These are phyloP conservation scores for Miniopterus natalensis DNA, from an alignment of 2,113 vertebrate species.

Conservation along the genomic window DNA sequence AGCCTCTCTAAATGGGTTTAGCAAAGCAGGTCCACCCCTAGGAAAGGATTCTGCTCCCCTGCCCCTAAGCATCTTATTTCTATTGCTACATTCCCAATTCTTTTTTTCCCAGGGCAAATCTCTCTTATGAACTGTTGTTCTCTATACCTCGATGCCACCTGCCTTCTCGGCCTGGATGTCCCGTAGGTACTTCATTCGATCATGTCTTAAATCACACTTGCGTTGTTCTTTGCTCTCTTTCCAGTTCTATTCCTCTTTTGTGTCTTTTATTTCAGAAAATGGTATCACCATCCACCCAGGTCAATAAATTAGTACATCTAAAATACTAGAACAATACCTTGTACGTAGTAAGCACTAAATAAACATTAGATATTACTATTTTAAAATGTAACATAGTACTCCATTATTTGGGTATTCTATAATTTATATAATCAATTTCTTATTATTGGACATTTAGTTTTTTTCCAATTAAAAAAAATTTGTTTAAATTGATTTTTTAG, in stretches of 20 bases:
- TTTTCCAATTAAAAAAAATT: not conserved
- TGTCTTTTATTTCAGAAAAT: not conserved
- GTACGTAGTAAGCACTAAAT: not conserved
- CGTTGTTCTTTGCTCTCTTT: slow-evolving; percentile 34
- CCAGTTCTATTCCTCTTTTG: not conserved
- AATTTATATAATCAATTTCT: not conserved
- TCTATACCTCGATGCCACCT: not conserved
- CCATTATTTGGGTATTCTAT: not conserved
- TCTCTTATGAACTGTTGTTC: not conserved
- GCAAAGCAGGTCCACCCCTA: not conserved
- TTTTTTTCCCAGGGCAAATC: not conserved
- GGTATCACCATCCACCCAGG: not conserved
- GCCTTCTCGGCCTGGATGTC: not conserved
- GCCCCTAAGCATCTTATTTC: not conserved
- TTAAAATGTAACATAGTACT: not conserved
- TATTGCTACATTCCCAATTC: not conserved
- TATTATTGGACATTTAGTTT: not conserved
- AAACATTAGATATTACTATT: not conserved
- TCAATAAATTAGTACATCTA: not conserved
- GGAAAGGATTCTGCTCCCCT: not conserved
- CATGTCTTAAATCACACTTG: slow-evolving; percentile 3
- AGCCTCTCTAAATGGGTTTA: not conserved
- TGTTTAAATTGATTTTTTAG: no score
- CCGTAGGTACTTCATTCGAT: not conserved
- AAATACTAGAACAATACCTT: not conserved